Evolutionary conservation across 2,888 invertebrate species (phyloP), one percentile per base, ranked within the genome.

Genomic region (Spodoptera picta): DNA sequence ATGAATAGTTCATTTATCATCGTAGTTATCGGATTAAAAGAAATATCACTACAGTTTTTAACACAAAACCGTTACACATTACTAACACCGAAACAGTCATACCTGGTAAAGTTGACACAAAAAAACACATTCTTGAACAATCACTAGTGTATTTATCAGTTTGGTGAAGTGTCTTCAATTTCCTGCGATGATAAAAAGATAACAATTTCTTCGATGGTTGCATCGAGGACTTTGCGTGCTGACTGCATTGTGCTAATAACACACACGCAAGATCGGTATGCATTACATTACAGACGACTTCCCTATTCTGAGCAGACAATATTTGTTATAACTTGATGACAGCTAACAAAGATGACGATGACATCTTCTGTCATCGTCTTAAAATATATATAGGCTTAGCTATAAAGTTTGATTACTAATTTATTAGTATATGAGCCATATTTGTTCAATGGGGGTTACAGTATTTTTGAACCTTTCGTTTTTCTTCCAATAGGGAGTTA

Each of bases 171-270:
- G 50, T 60, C 58, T 66, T 74, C n/a, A 54, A 52, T 70, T 66
- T 64, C 66, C 60, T 65, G 42, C 23, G 48, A 55, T 71, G 66
- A 71, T 79, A 83, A 75, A 82, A 74, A 79, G 67, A 73, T 71
- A 73, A 69, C 54, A 60, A 58, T 70, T 80, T 75, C 76, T 73
- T 76, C 57, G 53, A 61, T 68, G 56, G 65, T 60, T 61, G 55
- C 72, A 63, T 67, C 53, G 60, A 54, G 11, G 60, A 77, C 75
- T 73, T 71, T 54, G 69, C 60, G 59, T 65, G 65, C 61, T 47
- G 3, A 27, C 27, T 27, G 27, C 27, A 66, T 70, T 63, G 55
- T 65, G 19, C 45, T 48, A 60, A 51, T 62, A 54, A 48, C 60
- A 71, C 72, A 54, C 66, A 69, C 70, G 63, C 55, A 58, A 69